These are phyloP conservation scores for Gallinago solitaria DNA, from an alignment of 2,797 vertebrate species.

Conservation along the genomic window DNA sequence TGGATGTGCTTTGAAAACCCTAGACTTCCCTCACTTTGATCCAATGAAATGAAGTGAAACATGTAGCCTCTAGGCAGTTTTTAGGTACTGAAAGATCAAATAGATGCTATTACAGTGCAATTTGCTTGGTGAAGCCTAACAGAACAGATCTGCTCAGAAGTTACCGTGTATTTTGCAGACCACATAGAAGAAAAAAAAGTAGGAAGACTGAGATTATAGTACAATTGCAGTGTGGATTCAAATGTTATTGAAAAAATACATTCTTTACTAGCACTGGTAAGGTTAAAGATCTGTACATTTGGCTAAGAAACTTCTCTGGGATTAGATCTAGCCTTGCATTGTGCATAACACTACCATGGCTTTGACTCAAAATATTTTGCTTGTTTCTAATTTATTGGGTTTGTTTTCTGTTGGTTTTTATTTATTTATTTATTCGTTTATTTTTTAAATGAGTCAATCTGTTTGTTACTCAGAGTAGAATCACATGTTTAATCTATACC, in stretches of 20 bases:
- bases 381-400: no score
- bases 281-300: background rate
- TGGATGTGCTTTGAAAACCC: constrained; percentile 67
- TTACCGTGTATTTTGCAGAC: constrained; percentile 26
- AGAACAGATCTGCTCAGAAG: constrained; percentile 70
- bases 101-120: constrained; percentile 83
- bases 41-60: constrained; percentile 76
- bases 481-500: background rate
- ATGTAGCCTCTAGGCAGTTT: constrained; percentile 74
- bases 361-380: background rate
- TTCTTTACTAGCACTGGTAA: background rate
- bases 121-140: constrained; percentile 80
- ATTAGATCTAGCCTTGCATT: background rate
- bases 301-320: background rate
- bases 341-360: background rate
- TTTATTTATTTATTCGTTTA: background rate
- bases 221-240: background rate
- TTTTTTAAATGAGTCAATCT: background rate
- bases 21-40: constrained; percentile 75
- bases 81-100: constrained; percentile 81
- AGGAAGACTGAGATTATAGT: background rate
- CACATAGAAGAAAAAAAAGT: background rate
- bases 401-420: background rate
- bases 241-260: background rate
- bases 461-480: background rate